Evolutionary conservation across 2,888 invertebrate genomes (phyloP), one percentile per base, ranked within the genome.

Genomic region (Falcaria lacertinaria): DNA sequence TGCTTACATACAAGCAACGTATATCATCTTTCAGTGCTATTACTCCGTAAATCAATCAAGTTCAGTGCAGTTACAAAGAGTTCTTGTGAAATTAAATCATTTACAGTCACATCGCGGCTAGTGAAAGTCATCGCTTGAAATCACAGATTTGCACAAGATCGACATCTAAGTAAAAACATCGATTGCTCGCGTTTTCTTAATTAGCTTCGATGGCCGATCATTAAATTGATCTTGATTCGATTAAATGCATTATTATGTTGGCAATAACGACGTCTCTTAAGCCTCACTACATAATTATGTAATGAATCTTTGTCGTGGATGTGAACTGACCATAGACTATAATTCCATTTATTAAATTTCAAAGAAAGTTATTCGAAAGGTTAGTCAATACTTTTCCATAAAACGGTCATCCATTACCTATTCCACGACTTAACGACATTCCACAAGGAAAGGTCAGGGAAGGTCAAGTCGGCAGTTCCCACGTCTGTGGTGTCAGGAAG

Each of bases 371-470:
- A n/a, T n/a, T n/a, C n/a, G n/a, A n/a, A n/a, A n/a, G n/a, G n/a
- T n/a, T n/a, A n/a, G n/a, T n/a, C n/a, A n/a, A n/a, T n/a, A n/a
- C n/a, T n/a, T n/a, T n/a, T n/a, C n/a, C n/a, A n/a, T n/a, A n/a
- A n/a, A n/a, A n/a, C n/a, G n/a, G n/a, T n/a, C n/a, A n/a, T n/a
- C n/a, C n/a, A n/a, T 37, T 15, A 14, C 15, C 22, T 37, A 37
- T 37, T 37, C 22, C 8, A 16, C 14, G 22, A 22, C 37, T 13
- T 22, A 22, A 37, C 22, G 37, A 14, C 2, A 15, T 37, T 25
- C 14, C 22, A 22, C 1, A 41, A 60, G 61, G 74, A 74, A 74
- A 78, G 74, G 74, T 74, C 64, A 73, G 64, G 69, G 57, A 54
- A 62, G 64, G 61, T 63, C 61, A 56, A 47, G 54, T 60, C 50